Conservation (phyloP, 2,888 invertebrate genomes). For the Drosophila colorata region DNA sequence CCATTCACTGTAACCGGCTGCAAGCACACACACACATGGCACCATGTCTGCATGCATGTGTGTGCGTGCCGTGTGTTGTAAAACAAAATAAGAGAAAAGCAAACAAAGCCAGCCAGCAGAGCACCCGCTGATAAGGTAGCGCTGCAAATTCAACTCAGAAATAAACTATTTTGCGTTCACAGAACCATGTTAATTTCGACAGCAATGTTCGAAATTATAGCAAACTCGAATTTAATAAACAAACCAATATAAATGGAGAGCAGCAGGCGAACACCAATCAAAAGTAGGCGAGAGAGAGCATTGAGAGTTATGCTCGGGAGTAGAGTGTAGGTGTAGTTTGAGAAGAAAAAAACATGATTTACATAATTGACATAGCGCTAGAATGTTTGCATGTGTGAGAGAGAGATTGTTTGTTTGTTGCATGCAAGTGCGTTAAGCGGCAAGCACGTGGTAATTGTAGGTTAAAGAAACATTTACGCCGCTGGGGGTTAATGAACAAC, state of each 20-base stretch:
- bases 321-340: slow-evolving; percentile 3
- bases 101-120: slow-evolving; percentile 33
- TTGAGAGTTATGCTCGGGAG: slow-evolving; percentile 11
- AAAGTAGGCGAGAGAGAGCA: slow-evolving; percentile 14
- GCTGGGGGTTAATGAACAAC: slow-evolving; percentile 77
- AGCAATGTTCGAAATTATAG: slow-evolving; percentile 48
- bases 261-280: background rate
- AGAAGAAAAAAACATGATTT: slow-evolving; percentile 71
- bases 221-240: slow-evolving; percentile 35
- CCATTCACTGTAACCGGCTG: slow-evolving; percentile 46
- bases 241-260: slow-evolving; percentile 28
- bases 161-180: slow-evolving; percentile 32
- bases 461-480: slow-evolving; percentile 69
- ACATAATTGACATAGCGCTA: slow-evolving; percentile 60
- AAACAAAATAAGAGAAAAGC: slow-evolving; percentile 61
- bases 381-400: slow-evolving; percentile 9
- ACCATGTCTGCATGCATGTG: background rate
- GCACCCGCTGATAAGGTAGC: slow-evolving; percentile 54
- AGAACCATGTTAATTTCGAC: slow-evolving; percentile 59
- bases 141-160: slow-evolving; percentile 15
- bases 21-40: slow-evolving; percentile 11
- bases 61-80: slow-evolving; percentile 25
- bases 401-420: slow-evolving; percentile 48
- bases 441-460: slow-evolving; percentile 82
- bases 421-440: slow-evolving; percentile 46